phyloP scores from a whole-genome alignment of 2,888 invertebrate genomes.

The Eudemis profundana region DNA sequence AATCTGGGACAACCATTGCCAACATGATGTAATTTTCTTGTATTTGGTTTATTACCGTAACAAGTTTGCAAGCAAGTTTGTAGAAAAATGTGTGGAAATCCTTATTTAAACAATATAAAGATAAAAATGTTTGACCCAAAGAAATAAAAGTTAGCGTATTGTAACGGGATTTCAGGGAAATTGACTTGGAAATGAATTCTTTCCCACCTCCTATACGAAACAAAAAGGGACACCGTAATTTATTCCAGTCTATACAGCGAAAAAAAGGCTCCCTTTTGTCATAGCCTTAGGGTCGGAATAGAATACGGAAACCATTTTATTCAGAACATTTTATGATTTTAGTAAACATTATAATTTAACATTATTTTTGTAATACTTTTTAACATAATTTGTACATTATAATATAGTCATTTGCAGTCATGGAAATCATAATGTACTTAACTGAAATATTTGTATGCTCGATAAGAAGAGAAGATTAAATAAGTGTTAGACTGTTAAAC shows the following conservation, averaged over 20 bases:
- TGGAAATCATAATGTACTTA: no score
- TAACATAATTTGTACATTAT: no score
- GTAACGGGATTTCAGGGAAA: constrained; percentile 40
- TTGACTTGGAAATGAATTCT: constrained; percentile 45
- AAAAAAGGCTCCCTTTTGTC: constrained; percentile 44
- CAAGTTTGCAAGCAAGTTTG: no score
- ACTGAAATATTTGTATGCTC: no score
- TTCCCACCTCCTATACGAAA: constrained; percentile 47
- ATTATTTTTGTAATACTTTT: no score
- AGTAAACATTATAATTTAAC: constrained; percentile 13
- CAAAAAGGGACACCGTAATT: constrained; percentile 47
- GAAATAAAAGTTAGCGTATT: constrained; percentile 34
- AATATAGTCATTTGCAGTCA: no score
- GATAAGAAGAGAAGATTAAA: no score
- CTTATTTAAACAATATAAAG: constrained; percentile 19
- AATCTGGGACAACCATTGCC: no score
- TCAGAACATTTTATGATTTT: constrained; percentile 29
- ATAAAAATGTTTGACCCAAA: constrained; percentile 15
- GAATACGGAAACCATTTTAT: constrained; percentile 11
- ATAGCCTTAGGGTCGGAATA: constrained; percentile 37
- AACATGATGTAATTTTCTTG: no score
- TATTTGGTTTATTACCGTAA: no score
- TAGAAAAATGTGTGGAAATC: no score
- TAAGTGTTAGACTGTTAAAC: no score
- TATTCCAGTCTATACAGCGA: constrained; percentile 45